Base-by-base conservation (phyloP, 2,797 vertebrate genomes). In the Brachyrhaphis roseni region DNA sequence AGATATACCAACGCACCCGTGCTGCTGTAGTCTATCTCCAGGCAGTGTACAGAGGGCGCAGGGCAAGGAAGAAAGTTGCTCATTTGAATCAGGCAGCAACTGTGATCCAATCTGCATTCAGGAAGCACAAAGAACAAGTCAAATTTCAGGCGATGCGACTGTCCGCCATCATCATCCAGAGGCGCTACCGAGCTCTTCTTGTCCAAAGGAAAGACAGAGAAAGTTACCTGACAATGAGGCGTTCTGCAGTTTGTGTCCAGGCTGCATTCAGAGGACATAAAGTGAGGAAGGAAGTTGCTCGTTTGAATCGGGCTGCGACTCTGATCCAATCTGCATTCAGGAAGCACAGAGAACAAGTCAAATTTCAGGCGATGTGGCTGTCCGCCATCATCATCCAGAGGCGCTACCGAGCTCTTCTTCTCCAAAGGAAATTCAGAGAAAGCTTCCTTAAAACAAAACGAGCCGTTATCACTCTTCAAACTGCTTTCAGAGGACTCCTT, bases 321-420 rank as follows among this genome's bases (percentile, higher is more conserved):
- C 73, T 90, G 28, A 93, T 96, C 53, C 96, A 96, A 80, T 84
- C 95, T 26, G 62, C 55, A 3, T 96, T 94, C 81, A 95, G 92
- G 78, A 93, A 79, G 46, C 91, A 94, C 84, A 90, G 84, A 68
- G 88, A 90, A 62, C 53, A 81, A 47, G 88, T 92, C 1, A 94
- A 93, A 77, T 96, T 90, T 75, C 88, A 87, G 80, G 94, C 94
- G 77, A 94, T 95, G 92, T 84, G 85, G 20, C 31, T 95, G 76
- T 92, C 95, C 0, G 86, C 94, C 18, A 43, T 94, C 0, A 76
- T 96, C 76, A 95, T 96, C 80, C 95, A 96, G 82, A 94, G 86
- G 72, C 11, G 72, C 71, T 96, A 93, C 78, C 85, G 90, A 16
- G 88, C 86, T 16, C 72, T n/a, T 53, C 1, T 81, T 47, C 77